A percentile compares a stretch with the other conserved stretches of the same genome.
These are phyloP conservation scores for Hippoglossus hippoglossus DNA, from an alignment of 2,797 vertebrate species.

Conservation along the genomic window DNA sequence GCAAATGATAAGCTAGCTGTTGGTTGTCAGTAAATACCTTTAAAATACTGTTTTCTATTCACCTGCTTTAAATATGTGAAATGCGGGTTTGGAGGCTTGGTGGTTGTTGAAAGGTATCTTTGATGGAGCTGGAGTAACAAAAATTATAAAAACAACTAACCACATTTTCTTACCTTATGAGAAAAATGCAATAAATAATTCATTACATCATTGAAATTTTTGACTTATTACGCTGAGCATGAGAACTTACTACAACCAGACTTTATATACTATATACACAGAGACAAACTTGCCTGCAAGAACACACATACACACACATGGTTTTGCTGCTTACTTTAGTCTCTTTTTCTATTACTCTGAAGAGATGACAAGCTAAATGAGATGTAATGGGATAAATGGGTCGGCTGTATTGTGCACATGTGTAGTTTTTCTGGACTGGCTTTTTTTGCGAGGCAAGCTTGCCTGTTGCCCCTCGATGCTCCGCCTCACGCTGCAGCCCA, in stretches of 20 bases:
- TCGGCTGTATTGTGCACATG: constrained; percentile 23
- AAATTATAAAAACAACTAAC: not conserved
- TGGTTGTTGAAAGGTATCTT: not conserved
- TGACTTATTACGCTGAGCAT: not conserved
- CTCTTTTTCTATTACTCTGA: constrained; percentile 67
- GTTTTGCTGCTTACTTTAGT: constrained; percentile 14
- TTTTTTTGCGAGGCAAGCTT: constrained; percentile 17
- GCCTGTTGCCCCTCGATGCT: constrained; percentile 6
- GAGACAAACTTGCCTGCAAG: not conserved
- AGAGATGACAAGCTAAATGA: constrained; percentile 77
- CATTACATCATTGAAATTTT: not conserved
- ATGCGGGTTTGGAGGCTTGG: not conserved
- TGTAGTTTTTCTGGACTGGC: constrained; percentile 35
- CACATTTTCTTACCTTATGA: not conserved
- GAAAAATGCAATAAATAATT: not conserved
- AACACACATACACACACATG: constrained; percentile 10
- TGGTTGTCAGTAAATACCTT: not conserved
- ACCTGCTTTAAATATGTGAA: not conserved
- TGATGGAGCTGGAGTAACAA: not conserved
- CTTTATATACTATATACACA: not conserved
- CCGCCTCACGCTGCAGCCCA: constrained; percentile 26
- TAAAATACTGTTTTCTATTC: not conserved
- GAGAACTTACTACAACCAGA: not conserved
- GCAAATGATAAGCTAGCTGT: not conserved
- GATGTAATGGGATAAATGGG: constrained; percentile 65